A percentile compares a stretch with the other conserved stretches of the same genome.
phyloP scores from a whole-genome alignment of 2,113 vertebrate genomes.

The Nerophis ophidion region DNA sequence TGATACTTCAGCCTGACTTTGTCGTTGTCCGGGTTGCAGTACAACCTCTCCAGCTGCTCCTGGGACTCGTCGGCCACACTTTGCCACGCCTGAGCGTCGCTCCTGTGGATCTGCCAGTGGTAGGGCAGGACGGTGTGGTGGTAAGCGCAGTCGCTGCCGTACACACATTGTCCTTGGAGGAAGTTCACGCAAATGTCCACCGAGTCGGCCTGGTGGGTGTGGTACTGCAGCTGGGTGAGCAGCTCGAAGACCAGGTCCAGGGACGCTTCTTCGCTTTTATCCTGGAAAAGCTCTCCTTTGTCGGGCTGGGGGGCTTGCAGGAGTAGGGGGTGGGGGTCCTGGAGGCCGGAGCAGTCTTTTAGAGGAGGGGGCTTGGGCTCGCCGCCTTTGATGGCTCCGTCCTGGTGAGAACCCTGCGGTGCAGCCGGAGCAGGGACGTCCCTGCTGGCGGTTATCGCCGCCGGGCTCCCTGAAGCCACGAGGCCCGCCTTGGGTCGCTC shows the following conservation, averaged over 20 bases:
- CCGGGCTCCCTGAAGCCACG: slow-evolving; percentile 59
- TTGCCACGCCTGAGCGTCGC: slow-evolving; percentile 82
- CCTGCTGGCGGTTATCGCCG: slow-evolving; percentile 42
- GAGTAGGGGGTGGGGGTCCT: slow-evolving; percentile 48
- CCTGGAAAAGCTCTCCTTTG: slow-evolving; percentile 86
- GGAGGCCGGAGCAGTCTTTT: slow-evolving; percentile 63
- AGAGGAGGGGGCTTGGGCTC: slow-evolving; percentile 70
- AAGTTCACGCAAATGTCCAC: slow-evolving; percentile 94
- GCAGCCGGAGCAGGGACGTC: slow-evolving; percentile 50
- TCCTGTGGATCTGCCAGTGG: slow-evolving; percentile 93
- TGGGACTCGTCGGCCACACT: slow-evolving; percentile 92
- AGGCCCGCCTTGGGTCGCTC: slow-evolving; percentile 59
- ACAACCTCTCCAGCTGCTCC: slow-evolving; percentile 97
- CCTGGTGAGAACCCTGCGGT: slow-evolving; percentile 67
- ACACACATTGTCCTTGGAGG: slow-evolving; percentile 86
- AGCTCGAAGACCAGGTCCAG: slow-evolving; percentile 96
- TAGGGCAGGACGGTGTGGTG: slow-evolving; percentile 95
- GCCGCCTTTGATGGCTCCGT: slow-evolving; percentile 75
- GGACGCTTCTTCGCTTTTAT: slow-evolving; percentile 95
- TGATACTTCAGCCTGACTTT: slow-evolving; percentile 87
- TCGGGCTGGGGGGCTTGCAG: slow-evolving; percentile 29
- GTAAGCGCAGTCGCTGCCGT: slow-evolving; percentile 87
- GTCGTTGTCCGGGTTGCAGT: slow-evolving; percentile 97
- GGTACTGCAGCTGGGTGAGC: slow-evolving; percentile 95
- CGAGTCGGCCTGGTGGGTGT: slow-evolving; percentile 88